Evolutionary conservation across 2,888 invertebrate species (phyloP), one percentile per base, ranked within the genome.

Genomic region (Macrophya alboannulata): DNA sequence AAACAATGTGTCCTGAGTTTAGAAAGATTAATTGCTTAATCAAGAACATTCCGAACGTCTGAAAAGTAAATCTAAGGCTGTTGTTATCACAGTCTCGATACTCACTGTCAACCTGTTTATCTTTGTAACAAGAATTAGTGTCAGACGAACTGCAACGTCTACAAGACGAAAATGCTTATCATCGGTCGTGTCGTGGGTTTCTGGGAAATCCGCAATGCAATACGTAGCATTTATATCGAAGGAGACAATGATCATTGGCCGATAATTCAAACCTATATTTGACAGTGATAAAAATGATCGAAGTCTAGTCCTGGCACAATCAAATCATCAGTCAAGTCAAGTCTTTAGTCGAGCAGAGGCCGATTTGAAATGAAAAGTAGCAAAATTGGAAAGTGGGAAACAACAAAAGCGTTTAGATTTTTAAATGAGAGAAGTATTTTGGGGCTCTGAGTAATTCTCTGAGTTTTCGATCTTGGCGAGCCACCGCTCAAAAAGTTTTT

Each of bases 101-200:
- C 15, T 25, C 15, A 68, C 10, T 68, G 37, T 68, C 68, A 6
- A 25, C 17, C 68, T 37, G 31, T 68, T 68, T 37, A 68, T 37
- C 17, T 37, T 37, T 37, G 37, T 68, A 68, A 37, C 2, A 37
- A 68, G 68, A 68, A 68, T 31, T 37, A 37, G 15, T 68, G 68
- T 68, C 25, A 62, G 37, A 37, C 17, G 68, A 68, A 68, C 25
- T 17, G 68, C 37, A 68, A 37, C 15, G 37, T 68, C 8, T 68
- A 37, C 5, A 62, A 68, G 17, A 37, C 68, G 37, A 68, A 68
- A 68, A 37, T 37, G 68, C 68, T 68, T 68, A 25, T 68, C 68
- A 68, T 68, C 15, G 37, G 37, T 37, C 12, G 68, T 37, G 68
- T 31, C 31, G 68, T 25, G 5, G 8, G 12, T 68, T 37, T 37